Evolutionary conservation across 1,140 invertebrate species (phyloP), one percentile per base, ranked within the genome.

Genomic region (Zaprionus davidi): DNA sequence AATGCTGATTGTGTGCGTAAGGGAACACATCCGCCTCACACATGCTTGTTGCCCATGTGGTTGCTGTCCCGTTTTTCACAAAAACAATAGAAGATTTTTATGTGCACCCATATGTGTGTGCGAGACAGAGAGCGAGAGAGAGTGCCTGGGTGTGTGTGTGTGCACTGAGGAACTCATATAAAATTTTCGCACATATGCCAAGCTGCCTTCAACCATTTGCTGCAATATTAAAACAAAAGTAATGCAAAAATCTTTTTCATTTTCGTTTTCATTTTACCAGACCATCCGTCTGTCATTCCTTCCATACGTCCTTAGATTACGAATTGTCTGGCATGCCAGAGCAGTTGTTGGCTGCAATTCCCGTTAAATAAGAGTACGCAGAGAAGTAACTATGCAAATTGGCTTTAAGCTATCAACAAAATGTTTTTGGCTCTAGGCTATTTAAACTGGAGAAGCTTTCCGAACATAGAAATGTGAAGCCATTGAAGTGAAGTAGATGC

Each of bases 171-270:
- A 15, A 53, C 72, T 87, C 65, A 75, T 87, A 83, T 84, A 81
- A 74, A 81, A 90, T 90, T 72, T 90, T 84, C 71, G 55, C 78
- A 90, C 81, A 88, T 90, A 90, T 81, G 84, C 78, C 81, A 84
- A 79, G 71, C 59, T 90, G 78, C 81, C 75, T 81, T 87, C 74
- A 82, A 34, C 77, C 59, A 78, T 87, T 87, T 82, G 67, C 80
- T 81, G 71, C 71, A 88, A 78, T 83, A 87, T 88, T 87, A 88
- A 82, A 86, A 87, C 78, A 87, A 88, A 87, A 87, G 84, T 84
- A 83, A 87, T 78, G 72, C 66, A 55, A 83, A 73, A 81, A 59
- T 83, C 77, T 72, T 81, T 72, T 88, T 62, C 65, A 53, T 62
- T 74, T 69, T 55, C 44, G 51, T 60, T 63, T 70, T 66, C 24